Evolutionary conservation across 2,113 vertebrate species (phyloP).

Genomic region (Stigmatopora argus): DNA sequence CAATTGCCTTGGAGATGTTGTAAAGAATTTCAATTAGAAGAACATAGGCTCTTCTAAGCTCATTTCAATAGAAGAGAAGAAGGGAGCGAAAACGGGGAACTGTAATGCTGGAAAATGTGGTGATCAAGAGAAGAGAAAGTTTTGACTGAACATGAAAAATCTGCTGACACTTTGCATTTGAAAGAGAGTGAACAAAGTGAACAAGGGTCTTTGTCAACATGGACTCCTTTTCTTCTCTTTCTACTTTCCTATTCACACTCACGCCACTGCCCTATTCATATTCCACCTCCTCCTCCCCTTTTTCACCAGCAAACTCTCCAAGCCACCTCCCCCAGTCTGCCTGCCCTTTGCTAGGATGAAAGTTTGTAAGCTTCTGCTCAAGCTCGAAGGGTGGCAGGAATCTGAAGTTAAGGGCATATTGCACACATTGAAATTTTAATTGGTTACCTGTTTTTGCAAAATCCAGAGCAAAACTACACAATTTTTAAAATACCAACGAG

Average conservation of each 20-base stretch:
- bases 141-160: conserved; percentile 38
- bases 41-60: conserved; percentile 26
- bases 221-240: conserved; percentile 49
- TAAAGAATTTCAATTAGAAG: conserved; percentile 74
- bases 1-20: conserved; percentile 69
- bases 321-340: conserved; percentile 22
- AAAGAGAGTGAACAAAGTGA: conserved; percentile 41
- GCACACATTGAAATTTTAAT: neutral
- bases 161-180: conserved; percentile 35
- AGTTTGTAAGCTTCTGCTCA: conserved; percentile 48
- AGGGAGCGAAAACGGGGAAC: conserved; percentile 26
- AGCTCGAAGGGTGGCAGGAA: conserved; percentile 28
- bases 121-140: conserved; percentile 27
- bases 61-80: conserved; percentile 44
- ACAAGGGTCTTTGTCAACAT: conserved; percentile 52
- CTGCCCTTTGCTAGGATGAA: conserved; percentile 56
- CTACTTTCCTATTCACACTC: conserved; percentile 51
- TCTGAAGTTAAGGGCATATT: neutral
- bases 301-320: conserved; percentile 34
- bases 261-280: conserved; percentile 59
- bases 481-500: neutral
- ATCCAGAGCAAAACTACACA: neutral
- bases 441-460: neutral
- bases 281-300: conserved; percentile 42
- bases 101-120: conserved; percentile 15